Evolutionary conservation across 2,888 invertebrate genomes (phyloP).

Genomic region (Dermolepida albohirtum): DNA sequence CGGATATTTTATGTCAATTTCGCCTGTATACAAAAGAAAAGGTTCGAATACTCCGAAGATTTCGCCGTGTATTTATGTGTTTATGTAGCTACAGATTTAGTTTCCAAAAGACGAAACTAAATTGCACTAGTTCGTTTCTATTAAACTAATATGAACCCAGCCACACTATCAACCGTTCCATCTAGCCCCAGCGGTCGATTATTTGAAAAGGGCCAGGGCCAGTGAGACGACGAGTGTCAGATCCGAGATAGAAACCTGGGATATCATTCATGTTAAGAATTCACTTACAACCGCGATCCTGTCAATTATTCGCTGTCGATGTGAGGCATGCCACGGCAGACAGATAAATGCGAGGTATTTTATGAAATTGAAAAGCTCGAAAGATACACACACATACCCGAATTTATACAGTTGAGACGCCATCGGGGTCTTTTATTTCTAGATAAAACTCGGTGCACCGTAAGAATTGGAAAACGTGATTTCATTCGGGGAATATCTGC

Average conservation of each 20-base stretch:
- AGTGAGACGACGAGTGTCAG: constrained; percentile 39
- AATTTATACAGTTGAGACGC: constrained; percentile 5
- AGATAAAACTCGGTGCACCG: constrained; percentile 37
- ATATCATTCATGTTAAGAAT: constrained; percentile 60
- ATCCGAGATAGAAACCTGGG: constrained; percentile 54
- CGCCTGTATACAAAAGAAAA: no score
- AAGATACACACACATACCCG: constrained; percentile 32
- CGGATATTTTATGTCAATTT: no score
- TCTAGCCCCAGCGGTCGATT: constrained; percentile 11
- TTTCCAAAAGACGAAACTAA: no score
- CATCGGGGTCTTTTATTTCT: constrained; percentile 26
- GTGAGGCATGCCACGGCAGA: constrained; percentile 48
- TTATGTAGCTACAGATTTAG: no score
- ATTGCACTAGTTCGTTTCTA: no score
- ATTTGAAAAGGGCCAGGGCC: neutral
- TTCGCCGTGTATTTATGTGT: no score
- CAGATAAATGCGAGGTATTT: constrained; percentile 54
- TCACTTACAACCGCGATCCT: constrained; percentile 61
- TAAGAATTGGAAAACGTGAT: constrained; percentile 40
- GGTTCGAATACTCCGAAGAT: no score
- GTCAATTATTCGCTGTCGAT: constrained; percentile 62
- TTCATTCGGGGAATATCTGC: constrained; percentile 21
- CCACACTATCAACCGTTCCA: neutral
- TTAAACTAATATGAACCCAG: no score
- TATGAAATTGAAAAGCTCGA: constrained; percentile 49